Evolutionary conservation across 2,888 invertebrate genomes (phyloP), one percentile per base, ranked within the genome.

Genomic region (Ischnus inquisitorius): DNA sequence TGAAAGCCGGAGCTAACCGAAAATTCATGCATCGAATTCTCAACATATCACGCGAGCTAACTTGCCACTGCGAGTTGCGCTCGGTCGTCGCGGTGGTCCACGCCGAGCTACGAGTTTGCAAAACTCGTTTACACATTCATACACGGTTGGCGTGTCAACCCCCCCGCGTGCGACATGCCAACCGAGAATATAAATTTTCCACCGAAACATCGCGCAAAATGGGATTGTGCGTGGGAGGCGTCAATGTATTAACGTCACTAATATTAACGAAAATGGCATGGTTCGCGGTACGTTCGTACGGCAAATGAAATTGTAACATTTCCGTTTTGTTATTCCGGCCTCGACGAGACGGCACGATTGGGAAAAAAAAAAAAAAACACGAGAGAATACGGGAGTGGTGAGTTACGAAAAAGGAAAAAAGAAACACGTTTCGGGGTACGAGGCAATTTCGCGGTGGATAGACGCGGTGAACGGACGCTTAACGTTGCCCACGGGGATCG

Each of bases 21-120:
- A 74, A 80, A 74, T 80, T 80, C 79, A 80, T 80, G 74, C 67
- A 80, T 80, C 60, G 46, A 74, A 80, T 80, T 74, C 67, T 28
- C 51, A 60, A 48, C 68, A 25, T 34, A 34, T 78, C 78, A 72
- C 67, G 57, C 78, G 41, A 79, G 46, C 39, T 28, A 51, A 78
- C 62, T 69, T 51, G 39, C 10, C 48, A 19, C 62, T 3, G 22
- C 62, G 60, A 39, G 48, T 34, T 51, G 46, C 43, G 12, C 14
- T 41, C 65, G 65, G n/a, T 64, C 25, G 62, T 41, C 64, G n/a
- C n/a, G 51, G 64, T 22, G 69, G 22, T 62, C 69, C 22, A n/a
- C 67, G 16, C 34, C 34, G 34, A 34, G 5, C 34, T 6, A 64
- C 60, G 25, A 80, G 79, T 80, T 80, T 39, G 60, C 60, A 74